Evolutionary conservation across 1,140 invertebrate genomes (phyloP).

Genomic region (Fopius arisanus): DNA sequence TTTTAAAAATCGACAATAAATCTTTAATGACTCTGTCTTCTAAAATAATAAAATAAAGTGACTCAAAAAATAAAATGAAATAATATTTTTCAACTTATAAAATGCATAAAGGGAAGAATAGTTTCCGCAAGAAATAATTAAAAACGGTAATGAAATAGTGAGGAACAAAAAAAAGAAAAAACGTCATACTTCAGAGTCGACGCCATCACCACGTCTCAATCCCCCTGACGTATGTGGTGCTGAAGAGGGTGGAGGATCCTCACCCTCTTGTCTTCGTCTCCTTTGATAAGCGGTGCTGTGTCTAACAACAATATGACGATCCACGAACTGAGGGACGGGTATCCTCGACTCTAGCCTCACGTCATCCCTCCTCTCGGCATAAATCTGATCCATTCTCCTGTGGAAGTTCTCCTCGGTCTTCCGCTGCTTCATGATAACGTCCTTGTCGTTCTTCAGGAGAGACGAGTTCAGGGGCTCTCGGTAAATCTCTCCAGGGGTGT

Average conservation of each 20-base stretch:
- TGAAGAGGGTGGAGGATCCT: slow-evolving; percentile 4
- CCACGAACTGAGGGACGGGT: slow-evolving; percentile 39
- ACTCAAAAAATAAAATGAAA: no score
- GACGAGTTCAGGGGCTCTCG: neutral
- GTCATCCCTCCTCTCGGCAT: slow-evolving; percentile 18
- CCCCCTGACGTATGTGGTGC: slow-evolving; percentile 21
- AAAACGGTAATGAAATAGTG: no score
- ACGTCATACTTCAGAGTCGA: neutral
- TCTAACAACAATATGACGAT: slow-evolving; percentile 38
- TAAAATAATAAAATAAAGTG: no score
- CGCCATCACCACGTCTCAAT: neutral
- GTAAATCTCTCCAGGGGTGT: neutral
- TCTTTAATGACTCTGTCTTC: no score
- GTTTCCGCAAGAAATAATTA: no score
- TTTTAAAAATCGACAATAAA: no score
- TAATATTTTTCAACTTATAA: no score
- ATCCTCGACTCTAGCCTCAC: slow-evolving; percentile 44
- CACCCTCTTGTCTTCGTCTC: slow-evolving; percentile 33
- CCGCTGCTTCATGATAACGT: slow-evolving; percentile 36
- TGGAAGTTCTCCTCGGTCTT: slow-evolving; percentile 38
- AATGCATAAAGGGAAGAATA: no score
- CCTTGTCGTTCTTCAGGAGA: slow-evolving; percentile 27
- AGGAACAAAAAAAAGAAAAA: neutral
- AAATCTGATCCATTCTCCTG: slow-evolving; percentile 37
- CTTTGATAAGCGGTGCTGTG: slow-evolving; percentile 43